Base-by-base conservation (phyloP, 2,113 vertebrate genomes). In the Brevimyrus niger region DNA sequence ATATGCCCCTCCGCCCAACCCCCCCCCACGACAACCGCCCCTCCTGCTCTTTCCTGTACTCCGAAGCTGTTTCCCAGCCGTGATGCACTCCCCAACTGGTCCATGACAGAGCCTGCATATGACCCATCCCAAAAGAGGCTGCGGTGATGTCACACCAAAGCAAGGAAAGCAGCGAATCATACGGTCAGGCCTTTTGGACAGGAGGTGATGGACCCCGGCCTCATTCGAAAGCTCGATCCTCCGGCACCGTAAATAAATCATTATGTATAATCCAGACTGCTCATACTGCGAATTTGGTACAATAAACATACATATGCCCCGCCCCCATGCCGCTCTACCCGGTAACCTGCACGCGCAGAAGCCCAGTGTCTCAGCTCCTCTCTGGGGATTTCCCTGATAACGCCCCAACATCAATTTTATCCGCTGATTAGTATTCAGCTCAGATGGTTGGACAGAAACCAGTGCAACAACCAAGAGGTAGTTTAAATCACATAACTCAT, bases 401-500 rank as follows among this genome's bases (percentile, higher is more conserved):
- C 90, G 93, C 95, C 95, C 94, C 93, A 94, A 95, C 94, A 96
- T 97, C 96, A 96, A 96, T 97, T 96, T 96, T 95, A 97, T 97
- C 96, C 96, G 58, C 90, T 95, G 96, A 96, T 97, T 97, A 97
- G 96, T 97, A 97, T 97, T 97, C 96, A 94, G 94, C 95, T 96
- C 96, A 96, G 96, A 93, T 94, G 95, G 95, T 94, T 95, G 96
- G 94, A 96, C 94, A 96, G 95, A 96, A 96, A 96, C 93, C 95
- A 95, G 93, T 95, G 96, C 95, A 96, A 94, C 95, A 96, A 95
- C 94, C 95, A 96, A 96, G 96, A 96, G 95, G 95, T 96, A 95
- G 93, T 95, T 96, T 95, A 96, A 96, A 96, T 95, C 95, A 96
- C 95, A 96, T 96, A 96, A 97, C 96, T 97, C 96, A 97, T 97